Evolutionary conservation across 92 coral and sea anemone genomes (phyloP), one percentile per base, ranked within the genome.

Genomic region (Paramuricea clavata): DNA sequence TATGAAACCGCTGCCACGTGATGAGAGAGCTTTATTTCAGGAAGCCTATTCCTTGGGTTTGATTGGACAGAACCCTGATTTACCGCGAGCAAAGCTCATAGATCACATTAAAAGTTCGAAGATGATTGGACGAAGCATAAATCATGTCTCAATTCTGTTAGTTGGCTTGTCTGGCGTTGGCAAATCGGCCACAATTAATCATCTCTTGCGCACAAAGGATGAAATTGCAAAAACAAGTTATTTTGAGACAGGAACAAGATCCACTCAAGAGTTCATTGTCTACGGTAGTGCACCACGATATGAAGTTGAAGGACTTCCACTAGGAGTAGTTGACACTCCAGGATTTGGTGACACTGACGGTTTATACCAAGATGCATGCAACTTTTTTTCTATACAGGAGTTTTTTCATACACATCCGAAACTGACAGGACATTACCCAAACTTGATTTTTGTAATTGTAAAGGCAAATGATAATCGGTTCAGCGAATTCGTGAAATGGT

Each of bases 131-230:
- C 44, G 44, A 4, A 10, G 65, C 34, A 8, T 26, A 8, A 64
- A 64, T 33, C 32, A 64, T 11, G 71, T 33, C 12, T 64, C 71
- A 28, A 64, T 64, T 26, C 12, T 64, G 71, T 26, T 64, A 15
- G 71, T 64, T 64, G 71, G 71, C 9, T 8, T 16, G 9, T 64
- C 71, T 64, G 71, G 71, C 10, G 71, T 64, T 1, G 71, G 71
- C 9, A 64, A 64, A 64, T 64, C 71, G 5, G 9, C 71, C 1
- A 64, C 71, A 3, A 64, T 64, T 3, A 64, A 64, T 26, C 71
- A 64, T 26, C 71, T 64, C 15, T 26, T 64, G 32, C 3, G 33
- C 1, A 64, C 10, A 23, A 16, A 12, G 12, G 71, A 3, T 12
- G 23, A 64, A 12, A 8, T 64, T 26, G 71, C 71, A 28, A 64